Evolutionary conservation across 2,797 vertebrate species (phyloP), one percentile per base, ranked within the genome.

Genomic region (Darevskia mixta): DNA sequence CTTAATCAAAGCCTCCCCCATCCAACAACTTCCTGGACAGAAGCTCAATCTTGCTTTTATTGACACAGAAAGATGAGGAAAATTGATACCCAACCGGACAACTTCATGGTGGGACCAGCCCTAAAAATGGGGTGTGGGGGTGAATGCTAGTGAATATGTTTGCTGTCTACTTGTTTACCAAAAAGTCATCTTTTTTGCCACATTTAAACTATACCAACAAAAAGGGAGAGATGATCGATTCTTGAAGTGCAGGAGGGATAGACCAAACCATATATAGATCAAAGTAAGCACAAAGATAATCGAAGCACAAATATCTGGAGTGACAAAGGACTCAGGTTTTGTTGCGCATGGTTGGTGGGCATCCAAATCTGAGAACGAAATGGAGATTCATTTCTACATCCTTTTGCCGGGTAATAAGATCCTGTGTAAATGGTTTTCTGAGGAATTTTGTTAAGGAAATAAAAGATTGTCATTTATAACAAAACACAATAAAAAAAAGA

Each of bases 231-330:
- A 87, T 0, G 0, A n/a, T 87, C 11, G 58, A n/a, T 29, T 90
- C 75, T 84, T 91, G 41, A 77, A 79, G 17, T 69, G 76, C 76
- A 91, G 69, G 0, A 0, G 23, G 32, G 88, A 83, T 6, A 86
- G 77, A 77, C 20, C 90, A 90, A 95, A 91, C 87, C 89, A 61
- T 43, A 72, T 45, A 89, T 93, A 90, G 13, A 35, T 71, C 87
- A 87, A 90, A 61, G 89, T 78, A 93, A 95, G 94, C 94, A 96
- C 94, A 95, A 93, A 0, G 77, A 91, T 93, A 23, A 87, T 89
- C 79, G 91, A 95, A 95, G 94, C 95, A 95, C 95, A 95, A 94
- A 81, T 25, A 83, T 67, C 73, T 79, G 25, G 64, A 85, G 86
- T 82, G 38, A 89, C 20, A 85, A 83, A 66, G 23, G 55, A 43